Evolutionary conservation across 1,140 invertebrate genomes (phyloP), one percentile per base, ranked within the genome.

Genomic region (Rhynchophorus ferrugineus): DNA sequence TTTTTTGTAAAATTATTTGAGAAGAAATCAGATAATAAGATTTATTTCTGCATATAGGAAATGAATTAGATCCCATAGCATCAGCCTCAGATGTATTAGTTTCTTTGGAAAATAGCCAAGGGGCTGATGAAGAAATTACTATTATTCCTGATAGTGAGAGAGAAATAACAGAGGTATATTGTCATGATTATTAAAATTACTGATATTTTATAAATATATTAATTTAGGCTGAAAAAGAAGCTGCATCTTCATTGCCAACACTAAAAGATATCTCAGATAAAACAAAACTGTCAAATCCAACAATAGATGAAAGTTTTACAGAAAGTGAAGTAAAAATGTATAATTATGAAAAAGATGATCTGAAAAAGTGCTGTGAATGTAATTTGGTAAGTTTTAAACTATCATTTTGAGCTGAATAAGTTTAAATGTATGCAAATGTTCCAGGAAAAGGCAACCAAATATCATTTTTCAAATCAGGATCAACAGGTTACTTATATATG

Each of bases 101-200:
- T 49, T 29, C 37, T 33, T 45, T 54, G 41, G 52, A 57, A 34
- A 59, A 44, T 61, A 57, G 56, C 37, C 56, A 75, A 37, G 75
- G 75, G n/a, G 72, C 70, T 8, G 75, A 78, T 69, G 77, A 78
- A 57, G 76, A 76, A 55, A 66, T 78, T 7, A 78, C 75, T 53
- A 68, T 79, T 13, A 65, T 79, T 34, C 76, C 76, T 0, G 77
- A 79, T 60, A 78, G 75, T 0, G 78, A 81, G 61, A 71, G 75
- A 11, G 78, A 80, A 54, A 76, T 79, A 33, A 76, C 78, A 1
- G 77, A 80, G 53, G 78, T 76, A 58, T 44, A 36, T 34, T 39
- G 35, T 8, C 11, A 21, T 37, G 24, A 6, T 29, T n/a, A n/a
- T n/a, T n/a, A n/a, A n/a, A n/a, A n/a, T n/a, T n/a, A n/a, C n/a